Base-by-base conservation (phyloP, 2,888 invertebrate genomes). In the Amphipyra berbera region DNA sequence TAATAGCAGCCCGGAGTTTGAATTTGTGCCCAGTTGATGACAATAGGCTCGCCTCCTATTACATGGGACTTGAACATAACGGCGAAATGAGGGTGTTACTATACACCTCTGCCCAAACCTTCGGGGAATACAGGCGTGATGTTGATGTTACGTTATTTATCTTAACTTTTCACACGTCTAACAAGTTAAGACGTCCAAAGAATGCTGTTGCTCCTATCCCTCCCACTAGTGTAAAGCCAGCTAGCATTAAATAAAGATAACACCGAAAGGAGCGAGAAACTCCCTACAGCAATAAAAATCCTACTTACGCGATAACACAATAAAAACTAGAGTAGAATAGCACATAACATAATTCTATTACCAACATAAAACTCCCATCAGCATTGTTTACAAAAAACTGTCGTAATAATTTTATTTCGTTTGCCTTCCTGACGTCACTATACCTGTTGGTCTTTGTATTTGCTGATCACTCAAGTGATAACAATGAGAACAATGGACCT, bases 381-480 rank as follows among this genome's bases (percentile, higher is more conserved):
- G 58, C 50, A 59, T 77, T 73, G 78, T 68, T 76, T 73, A 73
- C 62, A 65, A 61, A 68, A 77, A 77, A 71, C 62, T 61, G 64
- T 63, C 61, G 58, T 73, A 77, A 69, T 79, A 67, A 76, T 69
- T 65, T 77, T 70, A 65, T 60, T 66, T 71, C 47, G 41, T 46
- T 69, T 46, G 61, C 69, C 48, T 62, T 65, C 65, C 61, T 73
- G 64, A 68, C 61, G 50, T 73, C 69, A 79, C 62, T 59, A 48
- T 73, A 79, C 81, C 76, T 78, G 78, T 78, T 78, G 81, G 75
- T 73, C 69, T 73, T 77, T 80, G 50, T 57, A 54, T 68, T 65
- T 59, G 66, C 60, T 69, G 73, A 75, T 80, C 78, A 78, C 52
- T 78, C 64, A 61, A 70, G 68, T 72, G 81, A 78, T 79, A 73